Conservation (phyloP, 2,888 invertebrate genomes). For the Sphaeridia pumilis region DNA sequence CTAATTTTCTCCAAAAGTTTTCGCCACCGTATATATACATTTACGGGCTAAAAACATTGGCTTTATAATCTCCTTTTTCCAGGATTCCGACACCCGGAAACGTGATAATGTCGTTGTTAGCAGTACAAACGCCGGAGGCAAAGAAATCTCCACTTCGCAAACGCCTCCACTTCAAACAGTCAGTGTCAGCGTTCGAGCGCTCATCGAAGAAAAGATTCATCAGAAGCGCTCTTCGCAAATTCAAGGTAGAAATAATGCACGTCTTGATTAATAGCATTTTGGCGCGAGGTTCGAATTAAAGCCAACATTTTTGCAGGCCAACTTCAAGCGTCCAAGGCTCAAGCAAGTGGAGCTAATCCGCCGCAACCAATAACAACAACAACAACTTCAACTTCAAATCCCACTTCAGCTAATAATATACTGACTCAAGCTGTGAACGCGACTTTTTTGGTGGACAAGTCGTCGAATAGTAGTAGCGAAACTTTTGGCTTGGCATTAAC, state of each 20-base stretch:
- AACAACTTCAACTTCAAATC: no score
- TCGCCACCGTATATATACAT: neutral
- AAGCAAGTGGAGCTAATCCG: no score
- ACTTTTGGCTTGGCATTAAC: no score
- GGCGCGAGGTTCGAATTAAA: no score
- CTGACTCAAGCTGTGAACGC: neutral
- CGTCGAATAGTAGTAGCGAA: no score
- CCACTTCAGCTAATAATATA: slow-evolving; percentile 1
- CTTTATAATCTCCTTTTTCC: slow-evolving; percentile 4
- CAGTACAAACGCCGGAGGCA: no score
- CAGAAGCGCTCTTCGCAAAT: slow-evolving; percentile 55
- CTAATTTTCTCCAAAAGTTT: neutral
- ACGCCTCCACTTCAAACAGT: slow-evolving; percentile 88
- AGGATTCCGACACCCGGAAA: slow-evolving; percentile 34
- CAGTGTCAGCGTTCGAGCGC: slow-evolving; percentile 74
- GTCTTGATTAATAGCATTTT: no score
- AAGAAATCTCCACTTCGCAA: slow-evolving; percentile 45
- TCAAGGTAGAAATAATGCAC: no score
- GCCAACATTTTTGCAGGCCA: no score
- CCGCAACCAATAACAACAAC: no score
- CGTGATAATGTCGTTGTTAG: slow-evolving; percentile 21
- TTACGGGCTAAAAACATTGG: neutral
- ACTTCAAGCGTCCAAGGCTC: no score
- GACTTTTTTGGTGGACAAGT: neutral
- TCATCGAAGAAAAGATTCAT: slow-evolving; percentile 87